phyloP scores from a whole-genome alignment of 2,888 invertebrate genomes.

The Diaphora mendica region DNA sequence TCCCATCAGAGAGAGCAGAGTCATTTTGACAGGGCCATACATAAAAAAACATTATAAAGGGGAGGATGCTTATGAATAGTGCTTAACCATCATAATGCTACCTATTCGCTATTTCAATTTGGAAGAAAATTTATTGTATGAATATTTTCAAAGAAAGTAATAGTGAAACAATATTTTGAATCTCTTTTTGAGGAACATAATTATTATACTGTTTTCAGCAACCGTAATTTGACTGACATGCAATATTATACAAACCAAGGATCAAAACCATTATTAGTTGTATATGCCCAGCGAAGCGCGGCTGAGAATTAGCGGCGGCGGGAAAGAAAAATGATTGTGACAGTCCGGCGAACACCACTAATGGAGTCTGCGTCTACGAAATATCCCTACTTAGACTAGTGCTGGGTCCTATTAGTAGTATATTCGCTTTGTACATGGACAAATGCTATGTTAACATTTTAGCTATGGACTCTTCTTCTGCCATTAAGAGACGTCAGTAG shows the following conservation, averaged over 20 bases:
- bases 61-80: too few species aligned
- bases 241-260: constrained; percentile 41
- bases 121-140: too few species aligned
- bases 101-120: too few species aligned
- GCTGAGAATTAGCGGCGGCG: constrained; percentile 85
- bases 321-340: constrained; percentile 87
- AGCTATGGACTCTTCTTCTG: neutral
- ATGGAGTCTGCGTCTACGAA: constrained; percentile 85
- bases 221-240: neutral
- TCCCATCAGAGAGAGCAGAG: too few species aligned
- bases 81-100: too few species aligned
- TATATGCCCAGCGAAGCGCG: constrained; percentile 78
- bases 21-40: too few species aligned
- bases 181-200: too few species aligned
- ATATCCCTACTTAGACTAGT: constrained; percentile 77
- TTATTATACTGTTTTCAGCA: too few species aligned
- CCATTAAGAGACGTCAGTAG: neutral
- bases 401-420: constrained; percentile 28
- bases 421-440: constrained; percentile 13
- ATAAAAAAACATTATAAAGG: too few species aligned
- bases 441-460: constrained; percentile 30
- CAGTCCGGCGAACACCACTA: constrained; percentile 85
- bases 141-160: too few species aligned
- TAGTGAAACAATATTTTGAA: too few species aligned
- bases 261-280: constrained; percentile 61